These are phyloP conservation scores for Himalopsyche japonica DNA, from an alignment of 2,888 invertebrate genomes.

Conservation along the genomic window DNA sequence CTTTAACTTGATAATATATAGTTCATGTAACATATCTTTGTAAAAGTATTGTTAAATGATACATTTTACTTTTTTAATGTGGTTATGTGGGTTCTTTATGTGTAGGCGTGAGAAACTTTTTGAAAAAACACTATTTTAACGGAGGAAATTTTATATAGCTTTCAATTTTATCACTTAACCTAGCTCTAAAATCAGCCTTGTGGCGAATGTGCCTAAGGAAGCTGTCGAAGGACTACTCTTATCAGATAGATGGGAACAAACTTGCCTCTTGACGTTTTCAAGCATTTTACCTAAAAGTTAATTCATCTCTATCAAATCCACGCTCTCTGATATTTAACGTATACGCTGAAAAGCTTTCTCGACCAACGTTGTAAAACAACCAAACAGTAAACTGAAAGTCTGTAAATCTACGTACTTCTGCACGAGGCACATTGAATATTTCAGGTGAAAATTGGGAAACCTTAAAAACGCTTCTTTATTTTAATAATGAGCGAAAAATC, in stretches of 20 bases:
- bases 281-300: constrained; percentile 5
- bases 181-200: not conserved
- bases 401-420: not conserved
- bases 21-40: no score
- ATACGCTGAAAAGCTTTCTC: not conserved
- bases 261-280: not conserved
- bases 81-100: no score
- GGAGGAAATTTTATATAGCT: not conserved
- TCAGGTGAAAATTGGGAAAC: not conserved
- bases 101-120: no score
- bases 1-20: no score
- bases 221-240: not conserved
- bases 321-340: not conserved
- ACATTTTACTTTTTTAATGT: no score
- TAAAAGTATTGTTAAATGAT: no score
- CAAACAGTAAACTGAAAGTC: not conserved
- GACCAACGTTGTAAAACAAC: not conserved
- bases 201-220: not conserved
- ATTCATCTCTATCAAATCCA: constrained; percentile 20
- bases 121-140: no score
- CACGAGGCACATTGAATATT: not conserved
- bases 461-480: not conserved
- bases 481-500: not conserved
- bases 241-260: not conserved
- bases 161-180: constrained; percentile 17